Base-by-base conservation (phyloP, 1,140 invertebrate genomes). In the Scaptodrosophila lebanonensis region DNA sequence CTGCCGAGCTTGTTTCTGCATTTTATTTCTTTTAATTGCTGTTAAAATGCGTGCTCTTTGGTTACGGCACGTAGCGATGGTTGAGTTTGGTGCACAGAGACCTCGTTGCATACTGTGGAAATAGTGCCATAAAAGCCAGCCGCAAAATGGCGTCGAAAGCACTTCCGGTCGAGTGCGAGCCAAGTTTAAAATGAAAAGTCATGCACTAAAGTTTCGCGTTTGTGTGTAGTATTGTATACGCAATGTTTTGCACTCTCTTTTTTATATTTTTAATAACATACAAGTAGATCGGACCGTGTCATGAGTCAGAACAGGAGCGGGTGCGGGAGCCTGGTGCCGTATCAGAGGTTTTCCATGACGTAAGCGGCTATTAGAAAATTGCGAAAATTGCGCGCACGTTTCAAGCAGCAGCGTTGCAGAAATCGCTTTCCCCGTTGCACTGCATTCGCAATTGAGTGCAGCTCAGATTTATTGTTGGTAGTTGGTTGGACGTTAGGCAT, bases 351-450 rank as follows among this genome's bases (percentile, higher is more conserved):
- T 16, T 25, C 13, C 44, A 48, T 36, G 52, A 75, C 65, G 72
- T 82, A 70, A 66, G 63, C 66, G 42, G 62, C 75, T 82, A 82
- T 82, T 82, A 82, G 75, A 82, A 82, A 82, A 82, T 82, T 82
- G 75, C 66, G 69, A 82, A 82, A 82, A 82, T 82, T 82, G 75
- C 76, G 69, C 61, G 56, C 75, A 82, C 76, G 75, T 82, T 79
- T 72, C 53, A 2, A 38, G 2, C 9, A 13, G 13, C 5, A 5
- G 9, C 15, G 3, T 16, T 16, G 15, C 18, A 0, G 18, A 48
- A 32, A 27, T 25, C 25, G 48, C 49, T 11, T 36, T 40, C 32
- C 15, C 47, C 15, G 32, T 17, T 4, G 18, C 63, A 53, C 75
- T 82, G 75, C 75, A 79, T 79, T 69, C 53, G 30, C 66, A 66